Base-by-base conservation (phyloP, 2,113 vertebrate species). In the Siniperca chuatsi region DNA sequence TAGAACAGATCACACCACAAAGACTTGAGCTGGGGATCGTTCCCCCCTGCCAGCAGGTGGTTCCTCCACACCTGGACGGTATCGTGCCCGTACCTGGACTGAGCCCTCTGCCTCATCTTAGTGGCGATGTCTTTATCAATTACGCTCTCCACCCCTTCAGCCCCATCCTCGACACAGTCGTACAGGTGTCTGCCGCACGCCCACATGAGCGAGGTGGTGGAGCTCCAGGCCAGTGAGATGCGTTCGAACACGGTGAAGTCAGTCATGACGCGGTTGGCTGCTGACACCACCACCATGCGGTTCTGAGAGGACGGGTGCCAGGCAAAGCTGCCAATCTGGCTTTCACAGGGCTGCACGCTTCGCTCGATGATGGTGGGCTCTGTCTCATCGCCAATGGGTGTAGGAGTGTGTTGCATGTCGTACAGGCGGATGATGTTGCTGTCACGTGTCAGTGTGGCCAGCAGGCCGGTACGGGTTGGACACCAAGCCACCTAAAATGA, bases 181-280 rank as follows among this genome's bases (percentile, higher is more conserved):
- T 99, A 99, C 20, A 99, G 91, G 88, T 99, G 98, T 20, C 98
- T 94, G 6, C 98, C 98, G 78, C 98, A 99, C 6, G 98, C 98
- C 98, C 98, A 99, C 97, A 98, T 98, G 65, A 99, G 94, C 29
- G 97, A 98, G 1, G 97, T 97, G 79, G 97, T 96, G 15, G 98
- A 98, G 89, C 98, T 99, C 98, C 98, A 99, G 0, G 98, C 98
- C 81, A 99, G 95, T 4, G 98, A 99, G 93, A 99, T 99, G 79
- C 98, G 97, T 85, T 99, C 98, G 66, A 99, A 99, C 83, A 99
- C 98, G 0, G 98, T 99, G 93, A 99, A 99, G 93, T 99, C 98
- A 0, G 97, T 97, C 98, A 99, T 99, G 87, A 96, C 96, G 12
- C 98, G 96, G 89, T 98, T 98, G 35, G 97, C 95, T 6, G 98